Percentiles rank a stretch among this genome's conserved stretches.
These are phyloP conservation scores for Napeogenes inachia DNA, from an alignment of 2,888 invertebrate species.

Conservation along the genomic window DNA sequence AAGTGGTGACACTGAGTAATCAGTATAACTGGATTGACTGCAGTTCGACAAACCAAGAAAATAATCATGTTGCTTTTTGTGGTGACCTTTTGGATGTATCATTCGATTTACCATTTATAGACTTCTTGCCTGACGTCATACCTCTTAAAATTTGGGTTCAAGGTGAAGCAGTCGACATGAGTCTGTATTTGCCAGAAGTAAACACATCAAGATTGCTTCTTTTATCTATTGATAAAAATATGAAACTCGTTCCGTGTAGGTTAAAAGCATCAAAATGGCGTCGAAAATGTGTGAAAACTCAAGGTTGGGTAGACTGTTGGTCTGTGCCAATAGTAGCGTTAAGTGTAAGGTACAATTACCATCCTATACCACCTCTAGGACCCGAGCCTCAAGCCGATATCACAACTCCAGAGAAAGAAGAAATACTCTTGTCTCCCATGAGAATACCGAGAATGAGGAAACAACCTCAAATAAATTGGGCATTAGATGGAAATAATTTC, in stretches of 20 bases:
- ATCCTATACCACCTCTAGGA: conserved; percentile 93
- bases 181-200: conserved; percentile 93
- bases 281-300: conserved; percentile 82
- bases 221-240: conserved; percentile 90
- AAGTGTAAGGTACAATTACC: conserved; percentile 93
- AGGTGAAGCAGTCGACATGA: conserved; percentile 95
- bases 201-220: conserved; percentile 91
- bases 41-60: conserved; percentile 96
- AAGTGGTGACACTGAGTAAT: conserved; percentile 94
- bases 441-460: conserved; percentile 89
- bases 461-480: conserved; percentile 83
- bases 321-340: conserved; percentile 95
- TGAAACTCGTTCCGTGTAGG: conserved; percentile 85
- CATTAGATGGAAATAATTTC: conserved; percentile 84
- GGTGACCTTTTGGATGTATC: conserved; percentile 95
- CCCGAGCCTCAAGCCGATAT: conserved; percentile 94
- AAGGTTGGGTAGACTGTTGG: conserved; percentile 98
- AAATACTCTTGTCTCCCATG: conserved; percentile 93
- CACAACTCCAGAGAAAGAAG: conserved; percentile 96
- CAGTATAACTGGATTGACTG: conserved; percentile 99
- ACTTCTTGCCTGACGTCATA: conserved; percentile 93
- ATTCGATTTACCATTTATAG: conserved; percentile 95
- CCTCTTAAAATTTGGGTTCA: conserved; percentile 95
- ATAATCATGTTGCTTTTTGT: conserved; percentile 95
- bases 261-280: conserved; percentile 84